phyloP scores from a whole-genome alignment of 2,113 vertebrate genomes.

The Mus pahari region DNA sequence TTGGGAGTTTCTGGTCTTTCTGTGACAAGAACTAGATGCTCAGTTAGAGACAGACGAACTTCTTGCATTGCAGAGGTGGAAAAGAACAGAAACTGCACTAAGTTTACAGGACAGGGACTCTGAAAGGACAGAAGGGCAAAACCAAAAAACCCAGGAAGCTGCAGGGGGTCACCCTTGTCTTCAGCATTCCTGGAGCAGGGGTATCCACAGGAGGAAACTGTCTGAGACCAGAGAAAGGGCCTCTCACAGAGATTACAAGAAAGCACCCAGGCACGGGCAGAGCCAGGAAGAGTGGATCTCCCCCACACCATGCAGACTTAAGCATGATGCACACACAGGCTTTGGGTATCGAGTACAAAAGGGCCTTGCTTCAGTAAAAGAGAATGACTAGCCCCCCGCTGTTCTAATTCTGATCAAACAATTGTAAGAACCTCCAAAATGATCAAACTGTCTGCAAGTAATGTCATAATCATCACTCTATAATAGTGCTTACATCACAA shows the following conservation, averaged over 20 bases:
- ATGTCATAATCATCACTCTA: constrained; percentile 13
- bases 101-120: not conserved
- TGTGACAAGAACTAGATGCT: not conserved
- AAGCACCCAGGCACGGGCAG: not conserved
- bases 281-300: not conserved
- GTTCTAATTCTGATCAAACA: not conserved
- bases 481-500: not conserved
- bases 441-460: not conserved
- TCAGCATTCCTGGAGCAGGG: not conserved
- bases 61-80: not conserved
- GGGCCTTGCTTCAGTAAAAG: not conserved
- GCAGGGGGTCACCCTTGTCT: not conserved
- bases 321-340: not conserved
- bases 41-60: not conserved
- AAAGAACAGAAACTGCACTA: not conserved
- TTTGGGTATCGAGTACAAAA: not conserved
- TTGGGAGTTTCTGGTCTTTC: not conserved
- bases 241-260: not conserved
- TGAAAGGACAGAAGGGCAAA: not conserved
- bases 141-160: not conserved
- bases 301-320: not conserved
- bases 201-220: not conserved
- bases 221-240: not conserved
- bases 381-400: not conserved
- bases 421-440: not conserved